A percentile compares a stretch with the other conserved stretches of the same genome.
These are phyloP conservation scores for Trichonephila clavipes DNA, from an alignment of 1,140 invertebrate species.

Conservation along the genomic window DNA sequence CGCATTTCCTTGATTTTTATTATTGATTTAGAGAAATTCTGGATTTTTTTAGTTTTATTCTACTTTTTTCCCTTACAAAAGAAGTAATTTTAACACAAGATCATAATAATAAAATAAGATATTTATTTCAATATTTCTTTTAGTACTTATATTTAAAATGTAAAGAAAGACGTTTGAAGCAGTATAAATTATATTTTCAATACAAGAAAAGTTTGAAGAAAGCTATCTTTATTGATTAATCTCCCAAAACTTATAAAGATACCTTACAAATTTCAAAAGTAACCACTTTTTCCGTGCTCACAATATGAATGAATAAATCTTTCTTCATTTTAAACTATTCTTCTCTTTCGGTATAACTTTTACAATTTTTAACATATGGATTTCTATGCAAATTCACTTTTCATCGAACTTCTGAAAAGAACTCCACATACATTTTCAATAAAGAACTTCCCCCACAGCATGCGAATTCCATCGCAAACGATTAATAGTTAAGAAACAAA, in stretches of 20 bases:
- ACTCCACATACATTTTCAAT: slow-evolving; percentile 2
- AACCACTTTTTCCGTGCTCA: neutral
- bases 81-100: too few relatives aligned
- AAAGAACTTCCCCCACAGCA: slow-evolving; percentile 9
- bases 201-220: neutral
- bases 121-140: too few relatives aligned
- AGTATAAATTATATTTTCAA: neutral
- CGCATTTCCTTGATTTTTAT: too few relatives aligned
- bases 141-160: too few relatives aligned
- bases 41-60: too few relatives aligned
- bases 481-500: slow-evolving; percentile 5
- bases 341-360: neutral
- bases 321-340: neutral
- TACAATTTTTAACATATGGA: neutral
- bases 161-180: too few relatives aligned
- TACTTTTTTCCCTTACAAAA: too few relatives aligned
- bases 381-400: neutral
- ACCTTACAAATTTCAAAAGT: neutral
- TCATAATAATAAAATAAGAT: too few relatives aligned
- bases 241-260: neutral
- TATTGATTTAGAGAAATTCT: too few relatives aligned
- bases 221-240: neutral
- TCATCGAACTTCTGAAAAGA: neutral
- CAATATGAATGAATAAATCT: neutral
- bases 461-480: neutral